Conservation (phyloP, 2,888 invertebrate species). For the Lamproptera curius region DNA sequence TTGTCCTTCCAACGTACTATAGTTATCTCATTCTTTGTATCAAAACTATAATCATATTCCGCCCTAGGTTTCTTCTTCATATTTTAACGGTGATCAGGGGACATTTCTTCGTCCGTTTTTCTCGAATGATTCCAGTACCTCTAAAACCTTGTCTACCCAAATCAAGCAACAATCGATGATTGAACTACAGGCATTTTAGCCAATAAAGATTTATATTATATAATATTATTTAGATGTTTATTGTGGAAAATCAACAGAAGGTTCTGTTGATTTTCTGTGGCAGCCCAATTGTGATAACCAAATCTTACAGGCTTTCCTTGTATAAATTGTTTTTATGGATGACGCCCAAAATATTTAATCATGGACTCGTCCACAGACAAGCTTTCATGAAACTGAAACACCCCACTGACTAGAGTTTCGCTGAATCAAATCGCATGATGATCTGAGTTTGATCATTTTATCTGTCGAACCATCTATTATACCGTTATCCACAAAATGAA, state of each 20-base stretch:
- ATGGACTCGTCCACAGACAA: constrained; percentile 22
- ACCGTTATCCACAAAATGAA: constrained; percentile 25
- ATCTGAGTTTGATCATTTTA: constrained; percentile 26
- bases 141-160: constrained; percentile 23
- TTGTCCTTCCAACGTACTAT: constrained; percentile 32
- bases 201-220: constrained; percentile 25
- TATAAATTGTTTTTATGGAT: constrained; percentile 23
- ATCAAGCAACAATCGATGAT: constrained; percentile 24
- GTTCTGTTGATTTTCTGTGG: constrained; percentile 22
- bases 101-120: constrained; percentile 31
- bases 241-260: constrained; percentile 18
- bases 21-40: constrained; percentile 28
- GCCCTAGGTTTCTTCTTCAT: constrained; percentile 31
- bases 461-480: constrained; percentile 20
- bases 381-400: constrained; percentile 21
- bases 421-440: constrained; percentile 24
- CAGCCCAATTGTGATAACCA: constrained; percentile 29
- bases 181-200: constrained; percentile 24
- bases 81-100: constrained; percentile 24
- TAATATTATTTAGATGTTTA: no score
- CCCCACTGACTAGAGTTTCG: constrained; percentile 23
- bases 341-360: constrained; percentile 22
- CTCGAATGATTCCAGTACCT: constrained; percentile 28
- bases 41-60: constrained; percentile 30
- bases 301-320: no score